phyloP scores from a whole-genome alignment of 2,888 invertebrate species.

The Zeuzera pyrina region DNA sequence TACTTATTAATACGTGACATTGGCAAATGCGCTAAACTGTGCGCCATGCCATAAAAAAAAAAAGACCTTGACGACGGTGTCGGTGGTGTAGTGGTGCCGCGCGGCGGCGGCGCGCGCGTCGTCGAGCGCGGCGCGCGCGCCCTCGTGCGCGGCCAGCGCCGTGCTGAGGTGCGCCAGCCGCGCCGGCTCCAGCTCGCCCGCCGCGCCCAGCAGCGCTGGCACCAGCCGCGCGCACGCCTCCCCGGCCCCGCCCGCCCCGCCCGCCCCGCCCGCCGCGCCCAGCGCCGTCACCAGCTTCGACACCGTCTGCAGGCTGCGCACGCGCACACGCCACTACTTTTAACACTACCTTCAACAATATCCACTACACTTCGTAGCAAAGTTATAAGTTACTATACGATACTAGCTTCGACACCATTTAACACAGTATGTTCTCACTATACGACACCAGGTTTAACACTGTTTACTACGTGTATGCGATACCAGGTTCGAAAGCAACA shows the following conservation, averaged over 20 bases:
- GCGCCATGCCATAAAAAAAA: no score
- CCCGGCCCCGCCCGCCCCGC: slow-evolving; percentile 84
- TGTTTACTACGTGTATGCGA: no score
- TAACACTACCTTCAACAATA: no score
- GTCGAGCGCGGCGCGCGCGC: slow-evolving; percentile 84
- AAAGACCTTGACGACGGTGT: slow-evolving; percentile 89
- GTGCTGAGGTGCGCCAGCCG: slow-evolving; percentile 87
- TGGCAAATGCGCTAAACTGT: no score
- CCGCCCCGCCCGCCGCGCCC: slow-evolving; percentile 79
- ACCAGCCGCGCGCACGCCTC: slow-evolving; percentile 83
- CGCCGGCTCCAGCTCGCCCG: slow-evolving; percentile 88
- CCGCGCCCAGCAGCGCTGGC: slow-evolving; percentile 88
- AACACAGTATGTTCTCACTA: no score
- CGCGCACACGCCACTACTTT: no score
- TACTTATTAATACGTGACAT: no score
- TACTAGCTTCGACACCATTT: no score
- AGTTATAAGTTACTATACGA: no score
- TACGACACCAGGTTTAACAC: no score
- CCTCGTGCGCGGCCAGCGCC: slow-evolving; percentile 77
- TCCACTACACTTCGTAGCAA: no score
- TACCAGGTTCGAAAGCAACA: no score
- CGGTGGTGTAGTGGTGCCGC: slow-evolving; percentile 89
- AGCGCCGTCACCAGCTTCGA: slow-evolving; percentile 88
- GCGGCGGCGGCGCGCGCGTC: slow-evolving; percentile 85
- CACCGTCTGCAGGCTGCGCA: slow-evolving; percentile 85